A percentile compares a stretch with the other conserved stretches of the same genome.
Evolutionary conservation across 1,140 invertebrate genomes (phyloP).

Genomic region (Arion vulgaris): DNA sequence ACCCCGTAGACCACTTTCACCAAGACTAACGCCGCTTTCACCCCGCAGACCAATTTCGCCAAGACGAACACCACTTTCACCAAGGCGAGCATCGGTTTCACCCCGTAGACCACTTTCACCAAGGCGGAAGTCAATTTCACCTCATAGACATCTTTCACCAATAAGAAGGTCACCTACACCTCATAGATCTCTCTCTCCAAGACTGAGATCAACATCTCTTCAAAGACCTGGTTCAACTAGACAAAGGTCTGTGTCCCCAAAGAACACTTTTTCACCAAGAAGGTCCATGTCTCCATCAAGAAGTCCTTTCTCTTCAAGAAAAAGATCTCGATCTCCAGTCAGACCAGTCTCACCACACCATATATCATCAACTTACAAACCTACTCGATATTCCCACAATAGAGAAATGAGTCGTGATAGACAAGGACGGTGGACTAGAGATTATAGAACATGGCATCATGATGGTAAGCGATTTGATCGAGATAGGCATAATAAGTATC

Average conservation of each 20-base stretch:
- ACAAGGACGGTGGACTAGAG: not conserved
- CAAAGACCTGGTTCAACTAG: not conserved
- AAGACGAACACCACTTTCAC: not conserved
- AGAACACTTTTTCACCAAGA: not conserved
- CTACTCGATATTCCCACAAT: not conserved
- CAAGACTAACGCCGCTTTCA: not conserved
- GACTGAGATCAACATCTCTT: not conserved
- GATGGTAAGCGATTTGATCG: not conserved
- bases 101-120: conserved; percentile 17
- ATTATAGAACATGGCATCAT: not conserved
- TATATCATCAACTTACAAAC: not conserved
- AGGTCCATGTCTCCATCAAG: conserved; percentile 9
- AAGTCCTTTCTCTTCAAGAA: not conserved
- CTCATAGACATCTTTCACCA: not conserved
- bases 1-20: conserved; percentile 10
- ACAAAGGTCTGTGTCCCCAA: not conserved
- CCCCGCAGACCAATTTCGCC: conserved; percentile 10
- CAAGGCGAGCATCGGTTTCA: not conserved
- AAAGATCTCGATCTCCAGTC: conserved; percentile 21
- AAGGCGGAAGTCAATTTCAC: not conserved
- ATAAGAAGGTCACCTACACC: not conserved
- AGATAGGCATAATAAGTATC: not conserved
- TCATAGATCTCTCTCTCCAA: not conserved
- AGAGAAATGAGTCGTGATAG: not conserved
- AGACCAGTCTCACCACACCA: not conserved